Evolutionary conservation across 2,113 vertebrate species (phyloP).

Genomic region (Gulo gulo): DNA sequence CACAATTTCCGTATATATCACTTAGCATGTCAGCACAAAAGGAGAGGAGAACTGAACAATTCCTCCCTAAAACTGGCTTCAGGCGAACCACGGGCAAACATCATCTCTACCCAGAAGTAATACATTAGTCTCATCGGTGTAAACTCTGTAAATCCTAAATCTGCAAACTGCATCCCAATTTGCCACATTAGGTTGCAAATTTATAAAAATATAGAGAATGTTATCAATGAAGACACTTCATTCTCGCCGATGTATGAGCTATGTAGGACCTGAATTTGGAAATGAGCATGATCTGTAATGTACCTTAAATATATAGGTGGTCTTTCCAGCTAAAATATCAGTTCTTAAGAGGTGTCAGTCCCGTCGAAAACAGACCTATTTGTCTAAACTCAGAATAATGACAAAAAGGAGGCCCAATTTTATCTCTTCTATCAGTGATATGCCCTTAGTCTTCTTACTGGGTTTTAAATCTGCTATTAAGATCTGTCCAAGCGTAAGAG

Average conservation of each 20-base stretch:
- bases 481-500: constrained; percentile 72
- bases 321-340: constrained; percentile 38
- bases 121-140: constrained; percentile 34
- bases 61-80: constrained; percentile 52
- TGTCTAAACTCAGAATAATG: constrained; percentile 56
- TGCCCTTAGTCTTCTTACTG: constrained; percentile 58
- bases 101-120: constrained; percentile 61
- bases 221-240: constrained; percentile 27
- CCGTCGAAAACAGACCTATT: constrained; percentile 38
- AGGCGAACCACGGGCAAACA: constrained; percentile 70
- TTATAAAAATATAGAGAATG: constrained; percentile 52
- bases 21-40: constrained; percentile 75
- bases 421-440: constrained; percentile 67
- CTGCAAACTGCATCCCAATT: constrained; percentile 48
- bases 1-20: constrained; percentile 70
- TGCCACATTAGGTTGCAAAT: constrained; percentile 49
- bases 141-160: constrained; percentile 54
- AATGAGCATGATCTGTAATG: constrained; percentile 31
- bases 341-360: background rate
- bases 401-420: constrained; percentile 69
- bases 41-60: constrained; percentile 67
- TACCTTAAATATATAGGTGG: constrained; percentile 37
- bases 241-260: constrained; percentile 43
- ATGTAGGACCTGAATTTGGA: constrained; percentile 38
- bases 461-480: constrained; percentile 72